Conservation (phyloP, 2,888 invertebrate species). For the Agrochola lota region DNA sequence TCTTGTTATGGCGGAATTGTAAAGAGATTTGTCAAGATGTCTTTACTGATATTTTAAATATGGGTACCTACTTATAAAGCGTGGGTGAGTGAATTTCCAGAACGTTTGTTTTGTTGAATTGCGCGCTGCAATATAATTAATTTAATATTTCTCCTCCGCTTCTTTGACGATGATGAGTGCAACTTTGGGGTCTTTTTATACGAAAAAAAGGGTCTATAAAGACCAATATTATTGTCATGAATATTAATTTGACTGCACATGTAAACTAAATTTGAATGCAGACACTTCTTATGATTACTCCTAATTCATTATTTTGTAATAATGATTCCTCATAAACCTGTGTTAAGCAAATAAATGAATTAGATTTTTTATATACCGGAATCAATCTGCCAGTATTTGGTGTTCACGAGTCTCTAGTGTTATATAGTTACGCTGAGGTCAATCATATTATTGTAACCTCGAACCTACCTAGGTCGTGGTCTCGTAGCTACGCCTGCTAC, state of each 20-base stretch:
- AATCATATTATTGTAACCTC: too few relatives aligned
- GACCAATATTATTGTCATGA: not conserved
- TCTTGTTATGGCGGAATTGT: slow-evolving; percentile 22
- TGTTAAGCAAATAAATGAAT: too few relatives aligned
- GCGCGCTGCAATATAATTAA: not conserved
- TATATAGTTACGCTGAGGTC: too few relatives aligned
- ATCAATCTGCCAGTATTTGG: too few relatives aligned
- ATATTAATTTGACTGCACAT: too few relatives aligned
- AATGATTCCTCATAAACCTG: too few relatives aligned
- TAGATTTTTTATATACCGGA: too few relatives aligned
- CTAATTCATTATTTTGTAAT: too few relatives aligned
- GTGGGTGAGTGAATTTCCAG: slow-evolving; percentile 10
- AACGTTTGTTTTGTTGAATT: too few relatives aligned
- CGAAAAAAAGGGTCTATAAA: not conserved
- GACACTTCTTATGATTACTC: too few relatives aligned
- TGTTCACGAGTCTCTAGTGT: too few relatives aligned
- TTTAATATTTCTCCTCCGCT: not conserved
- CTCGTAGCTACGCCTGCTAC: not conserved
- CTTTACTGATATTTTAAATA: slow-evolving; percentile 35
- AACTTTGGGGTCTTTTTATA: not conserved
- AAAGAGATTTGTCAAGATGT: slow-evolving; percentile 22
- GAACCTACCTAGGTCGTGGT: not conserved
- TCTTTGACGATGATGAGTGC: not conserved
- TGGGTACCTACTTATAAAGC: slow-evolving; percentile 1
- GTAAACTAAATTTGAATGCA: too few relatives aligned